These are phyloP conservation scores for Drosophila ohnishii DNA, from an alignment of 1,140 invertebrate species.

Conservation along the genomic window DNA sequence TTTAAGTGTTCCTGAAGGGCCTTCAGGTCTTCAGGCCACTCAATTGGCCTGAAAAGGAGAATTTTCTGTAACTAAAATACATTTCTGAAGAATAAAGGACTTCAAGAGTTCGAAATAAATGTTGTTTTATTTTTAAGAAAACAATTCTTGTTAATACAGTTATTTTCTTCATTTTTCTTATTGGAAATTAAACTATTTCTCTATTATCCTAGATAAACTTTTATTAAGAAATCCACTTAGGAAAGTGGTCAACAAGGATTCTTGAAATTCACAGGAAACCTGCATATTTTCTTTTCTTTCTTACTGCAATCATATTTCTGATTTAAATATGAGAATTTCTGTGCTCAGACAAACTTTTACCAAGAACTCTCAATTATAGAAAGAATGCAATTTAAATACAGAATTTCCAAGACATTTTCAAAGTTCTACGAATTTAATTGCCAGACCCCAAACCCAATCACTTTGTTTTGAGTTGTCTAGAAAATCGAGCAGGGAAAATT, in stretches of 20 bases:
- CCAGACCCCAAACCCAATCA: background rate
- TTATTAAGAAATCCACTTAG: background rate
- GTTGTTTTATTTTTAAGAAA: background rate
- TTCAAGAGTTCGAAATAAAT: background rate
- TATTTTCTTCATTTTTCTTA: background rate
- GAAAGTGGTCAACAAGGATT: background rate
- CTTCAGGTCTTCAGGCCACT: slow-evolving; percentile 15
- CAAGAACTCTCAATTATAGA: background rate
- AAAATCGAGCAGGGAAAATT: background rate
- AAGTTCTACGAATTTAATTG: background rate
- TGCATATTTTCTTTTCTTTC: too few species aligned
- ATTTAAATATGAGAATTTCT: background rate
- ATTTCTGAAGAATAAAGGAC: background rate
- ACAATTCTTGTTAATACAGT: too few species aligned
- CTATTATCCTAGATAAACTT: background rate
- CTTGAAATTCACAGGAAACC: background rate
- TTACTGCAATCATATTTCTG: background rate
- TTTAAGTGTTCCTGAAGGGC: slow-evolving; percentile 26
- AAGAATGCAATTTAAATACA: background rate
- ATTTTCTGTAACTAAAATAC: background rate
- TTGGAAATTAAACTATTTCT: background rate
- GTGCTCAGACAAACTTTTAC: background rate
- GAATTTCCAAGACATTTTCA: background rate
- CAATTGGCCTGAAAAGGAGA: background rate
- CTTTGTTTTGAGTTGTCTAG: slow-evolving; percentile 10